Evolutionary conservation across 2,888 invertebrate genomes (phyloP).

Genomic region (Archips crataeganus): DNA sequence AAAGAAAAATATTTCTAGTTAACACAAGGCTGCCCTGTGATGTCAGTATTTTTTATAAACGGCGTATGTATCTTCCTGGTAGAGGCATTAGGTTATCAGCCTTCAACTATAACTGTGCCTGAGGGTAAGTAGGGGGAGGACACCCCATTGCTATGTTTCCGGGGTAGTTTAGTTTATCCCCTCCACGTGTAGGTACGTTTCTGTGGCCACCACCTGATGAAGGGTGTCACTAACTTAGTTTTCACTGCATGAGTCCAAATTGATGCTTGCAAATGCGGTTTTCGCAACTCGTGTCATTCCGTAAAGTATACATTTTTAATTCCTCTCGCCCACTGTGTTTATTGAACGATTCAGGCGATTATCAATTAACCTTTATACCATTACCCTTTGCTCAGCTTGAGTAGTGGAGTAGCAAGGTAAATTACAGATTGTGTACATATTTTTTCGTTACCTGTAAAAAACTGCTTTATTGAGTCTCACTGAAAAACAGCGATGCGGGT

Average conservation of each 20-base stretch:
- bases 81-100: not conserved
- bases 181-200: not conserved
- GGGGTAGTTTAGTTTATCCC: not conserved
- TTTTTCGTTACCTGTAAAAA: no score
- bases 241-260: not conserved
- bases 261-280: not conserved
- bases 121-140: not conserved
- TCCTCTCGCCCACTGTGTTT: not conserved
- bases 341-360: no score
- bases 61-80: not conserved
- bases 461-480: no score
- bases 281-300: not conserved
- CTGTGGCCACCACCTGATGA: not conserved
- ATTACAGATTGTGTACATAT: no score
- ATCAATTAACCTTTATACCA: no score
- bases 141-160: not conserved
- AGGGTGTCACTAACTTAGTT: not conserved
- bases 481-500: no score
- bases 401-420: no score
- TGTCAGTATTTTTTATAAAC: not conserved
- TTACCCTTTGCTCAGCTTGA: no score
- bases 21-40: not conserved
- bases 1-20: not conserved
- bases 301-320: not conserved
- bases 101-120: not conserved